Percentiles rank a stretch among this genome's conserved stretches.
These are phyloP conservation scores for Colostygia pectinataria DNA, from an alignment of 2,888 invertebrate genomes.

Conservation along the genomic window DNA sequence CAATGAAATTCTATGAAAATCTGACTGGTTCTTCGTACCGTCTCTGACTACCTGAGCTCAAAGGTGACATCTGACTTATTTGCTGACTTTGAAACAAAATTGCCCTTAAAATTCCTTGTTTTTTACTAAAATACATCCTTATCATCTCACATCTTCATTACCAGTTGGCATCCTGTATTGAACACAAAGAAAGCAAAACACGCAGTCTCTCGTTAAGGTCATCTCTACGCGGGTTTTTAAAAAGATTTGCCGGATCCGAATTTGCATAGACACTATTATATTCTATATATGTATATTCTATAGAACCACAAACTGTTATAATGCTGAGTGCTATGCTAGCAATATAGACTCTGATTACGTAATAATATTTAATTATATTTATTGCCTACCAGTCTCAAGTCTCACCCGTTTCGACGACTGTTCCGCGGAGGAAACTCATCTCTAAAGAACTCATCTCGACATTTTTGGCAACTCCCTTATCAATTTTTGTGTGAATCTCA, in stretches of 20 bases:
- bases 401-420: too few relatives aligned
- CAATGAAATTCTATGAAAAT: too few relatives aligned
- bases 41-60: too few relatives aligned
- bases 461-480: too few relatives aligned
- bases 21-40: too few relatives aligned
- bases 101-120: background rate
- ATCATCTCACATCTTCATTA: conserved; percentile 6
- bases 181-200: conserved; percentile 20
- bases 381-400: conserved; percentile 15
- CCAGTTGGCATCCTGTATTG: conserved; percentile 7
- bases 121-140: too few relatives aligned
- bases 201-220: conserved; percentile 11
- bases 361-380: conserved; percentile 38
- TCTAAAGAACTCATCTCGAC: too few relatives aligned
- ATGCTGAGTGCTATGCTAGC: conserved; percentile 4
- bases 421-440: background rate
- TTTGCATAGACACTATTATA: conserved; percentile 38
- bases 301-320: conserved; percentile 9
- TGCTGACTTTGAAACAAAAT: background rate
- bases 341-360: conserved; percentile 36
- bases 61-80: too few relatives aligned
- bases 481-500: too few relatives aligned
- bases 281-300: too few relatives aligned
- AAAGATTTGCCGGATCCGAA: conserved; percentile 32
- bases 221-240: background rate